Base-by-base conservation (phyloP, 2,888 invertebrate species). In the Galeruca laticollis region DNA sequence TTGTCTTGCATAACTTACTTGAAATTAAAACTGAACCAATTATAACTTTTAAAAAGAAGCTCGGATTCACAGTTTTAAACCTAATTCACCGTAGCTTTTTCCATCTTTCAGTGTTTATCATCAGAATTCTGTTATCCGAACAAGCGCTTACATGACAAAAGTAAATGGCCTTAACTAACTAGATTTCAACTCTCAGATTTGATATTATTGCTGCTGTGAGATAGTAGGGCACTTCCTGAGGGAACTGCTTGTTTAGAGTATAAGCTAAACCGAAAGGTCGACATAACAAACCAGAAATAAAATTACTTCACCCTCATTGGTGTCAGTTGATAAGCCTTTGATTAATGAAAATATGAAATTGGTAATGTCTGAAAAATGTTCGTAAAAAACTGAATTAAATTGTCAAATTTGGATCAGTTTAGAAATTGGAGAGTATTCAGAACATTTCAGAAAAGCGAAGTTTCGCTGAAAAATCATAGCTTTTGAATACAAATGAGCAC, bases 41-140 rank as follows among this genome's bases (percentile, higher is more conserved):
- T 47, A 47, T 47, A 47, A 47, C 47, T 47, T 43, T 47, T 47
- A 18, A 47, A 47, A 47, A 47, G 15, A 2, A 43, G 13, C 43
- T n/a, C n/a, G 37, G 11, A 10, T 37, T 37, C 13, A 15, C 47
- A 47, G 47, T 9, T 47, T 15, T 5, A 15, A 47, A 18, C 18
- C 0, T 8, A 47, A 18, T 47, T 47, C 15, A 1, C 8, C 10
- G 5, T 2, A 18, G 9, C 1, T 8, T 47, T 18, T 47, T 47
- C 15, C 2, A 47, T 2, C 18, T 47, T 47, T 47, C 8, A 18
- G 15, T 47, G 2, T 47, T 5, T 15, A 15, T 47, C 15, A 47
- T 47, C 43, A n/a, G 15, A 15, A 47, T 40, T 40, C 11, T 40
- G 13, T 40, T 5, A 13, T 3, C n/a, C 40, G 2, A 40, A 40